Base-by-base conservation (phyloP, 1,140 invertebrate genomes). In the Danaus melanippus region DNA sequence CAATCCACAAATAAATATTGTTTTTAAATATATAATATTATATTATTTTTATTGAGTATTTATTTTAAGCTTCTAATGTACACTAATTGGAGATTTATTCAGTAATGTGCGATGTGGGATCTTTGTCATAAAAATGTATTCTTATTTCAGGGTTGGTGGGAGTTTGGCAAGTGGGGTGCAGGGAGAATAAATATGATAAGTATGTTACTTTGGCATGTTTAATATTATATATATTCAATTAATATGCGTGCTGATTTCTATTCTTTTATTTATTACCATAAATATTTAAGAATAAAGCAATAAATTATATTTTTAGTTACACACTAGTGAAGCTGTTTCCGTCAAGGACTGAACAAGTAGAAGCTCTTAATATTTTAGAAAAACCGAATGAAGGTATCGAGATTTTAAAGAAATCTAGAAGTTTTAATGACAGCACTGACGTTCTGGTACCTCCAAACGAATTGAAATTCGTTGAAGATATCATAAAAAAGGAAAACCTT, bases 401-500 rank as follows among this genome's bases (percentile, higher is more conserved):
- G 44, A 53, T 84, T 6, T 47, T 86, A 41, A 84, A 85, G 51
- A 67, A 46, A n/a, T 78, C 76, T 50, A 56, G 76, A 41, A 75
- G 69, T 10, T 43, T 74, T 5, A 79, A 85, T 42, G 84, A 86
- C 58, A 83, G 72, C 10, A 62, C 78, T 0, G 84, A 86, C 60
- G 9, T 86, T 1, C 58, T 86, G 47, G 79, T 86, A 7, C 69
- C 76, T 6, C 66, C 67, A 6, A 56, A 56, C 10, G 39, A 59
- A 8, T 10, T 70, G 8, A 17, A 49, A 0, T 56, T 52, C 9
- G 21, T 84, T 1, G 12, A 76, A 12, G 47, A 74, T 0, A 71
- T 71, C 1, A 69, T 71, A 9, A 45, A 61, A 2, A 17, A 48
- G 11, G 58, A 74, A 12, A 46, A 71, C 8, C 50, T 86, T 17